phyloP scores from a whole-genome alignment of 2,888 invertebrate genomes.

The Polia nebulosa region DNA sequence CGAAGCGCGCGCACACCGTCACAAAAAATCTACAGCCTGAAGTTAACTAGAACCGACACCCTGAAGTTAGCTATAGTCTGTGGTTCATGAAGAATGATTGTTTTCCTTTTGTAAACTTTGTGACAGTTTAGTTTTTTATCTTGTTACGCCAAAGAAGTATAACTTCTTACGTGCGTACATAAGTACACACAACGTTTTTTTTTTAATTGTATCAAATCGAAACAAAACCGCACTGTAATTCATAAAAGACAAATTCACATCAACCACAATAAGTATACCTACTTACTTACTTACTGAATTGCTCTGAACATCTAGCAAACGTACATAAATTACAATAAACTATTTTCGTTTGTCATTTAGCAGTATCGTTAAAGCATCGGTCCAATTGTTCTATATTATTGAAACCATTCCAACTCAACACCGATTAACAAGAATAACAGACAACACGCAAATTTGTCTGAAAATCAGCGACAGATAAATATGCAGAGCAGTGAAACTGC shows the following conservation, averaged over 20 bases:
- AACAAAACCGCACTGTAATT: background rate
- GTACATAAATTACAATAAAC: conserved; percentile 16
- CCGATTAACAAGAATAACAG: conserved; percentile 31
- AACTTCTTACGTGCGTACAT: too few species aligned
- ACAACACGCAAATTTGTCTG: conserved; percentile 9
- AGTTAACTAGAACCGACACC: too few species aligned
- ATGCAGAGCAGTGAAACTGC: conserved; percentile 2
- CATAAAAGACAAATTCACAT: background rate
- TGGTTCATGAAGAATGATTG: too few species aligned
- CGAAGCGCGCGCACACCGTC: too few species aligned
- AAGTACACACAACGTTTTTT: too few species aligned
- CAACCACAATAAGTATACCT: background rate
- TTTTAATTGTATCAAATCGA: too few species aligned
- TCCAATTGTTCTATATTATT: conserved; percentile 34
- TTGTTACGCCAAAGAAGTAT: too few species aligned
- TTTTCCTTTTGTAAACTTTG: too few species aligned
- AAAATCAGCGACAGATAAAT: conserved; percentile 13
- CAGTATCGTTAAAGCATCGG: conserved; percentile 12
- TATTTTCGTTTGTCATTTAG: conserved; percentile 28
- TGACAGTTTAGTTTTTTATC: too few species aligned
- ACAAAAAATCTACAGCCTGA: too few species aligned
- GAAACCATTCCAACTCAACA: conserved; percentile 36
- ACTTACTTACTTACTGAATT: background rate
- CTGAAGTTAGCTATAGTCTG: too few species aligned
- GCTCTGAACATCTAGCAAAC: background rate